Base-by-base conservation (phyloP, 1,140 invertebrate species). In the Polypedilum pembai region DNA sequence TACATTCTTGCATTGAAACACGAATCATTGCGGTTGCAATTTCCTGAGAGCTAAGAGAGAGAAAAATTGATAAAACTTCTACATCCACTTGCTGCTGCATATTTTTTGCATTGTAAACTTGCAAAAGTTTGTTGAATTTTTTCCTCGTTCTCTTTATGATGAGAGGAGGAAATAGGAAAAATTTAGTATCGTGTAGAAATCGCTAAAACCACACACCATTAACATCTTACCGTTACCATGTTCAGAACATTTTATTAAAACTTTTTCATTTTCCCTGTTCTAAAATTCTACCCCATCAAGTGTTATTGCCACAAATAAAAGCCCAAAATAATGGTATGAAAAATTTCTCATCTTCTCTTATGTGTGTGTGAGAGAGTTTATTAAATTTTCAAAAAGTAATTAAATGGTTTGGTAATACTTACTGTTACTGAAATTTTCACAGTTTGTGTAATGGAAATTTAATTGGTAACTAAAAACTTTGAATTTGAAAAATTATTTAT, bases 371-470 rank as follows among this genome's bases (percentile, higher is more conserved):
- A n/a, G 2, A 45, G 15, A 56, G 45, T 56, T 56, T 56, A 56
- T 56, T 56, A 56, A 56, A 56, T 12, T 45, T 56, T 56, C 45
- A 56, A 56, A 56, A 56, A n/a, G 45, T 56, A 56, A 56, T 56
- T 56, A 56, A 56, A 56, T 56, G 45, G 8, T 56, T 56, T 56
- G 45, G 45, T 12, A n/a, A 56, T 56, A 15, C 12, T 15, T 56
- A 1, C 12, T 33, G 24, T 33, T 33, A 5, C 5, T 33, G 5
- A 33, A 33, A 33, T 33, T 33, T 33, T 5, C 24, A 33, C 24
- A n/a, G n/a, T n/a, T n/a, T n/a, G n/a, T 33, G 24, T 33, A 33
- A 33, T 33, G 24, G 24, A 33, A 33, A 33, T 33, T 33, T 33
- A 33, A 33, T 33, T 33, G 24, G 24, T 33, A 33, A 33, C 24